A percentile compares a stretch with the other conserved stretches of the same genome.
Conservation (phyloP, 2,113 vertebrate species). For the Gavia stellata region DNA sequence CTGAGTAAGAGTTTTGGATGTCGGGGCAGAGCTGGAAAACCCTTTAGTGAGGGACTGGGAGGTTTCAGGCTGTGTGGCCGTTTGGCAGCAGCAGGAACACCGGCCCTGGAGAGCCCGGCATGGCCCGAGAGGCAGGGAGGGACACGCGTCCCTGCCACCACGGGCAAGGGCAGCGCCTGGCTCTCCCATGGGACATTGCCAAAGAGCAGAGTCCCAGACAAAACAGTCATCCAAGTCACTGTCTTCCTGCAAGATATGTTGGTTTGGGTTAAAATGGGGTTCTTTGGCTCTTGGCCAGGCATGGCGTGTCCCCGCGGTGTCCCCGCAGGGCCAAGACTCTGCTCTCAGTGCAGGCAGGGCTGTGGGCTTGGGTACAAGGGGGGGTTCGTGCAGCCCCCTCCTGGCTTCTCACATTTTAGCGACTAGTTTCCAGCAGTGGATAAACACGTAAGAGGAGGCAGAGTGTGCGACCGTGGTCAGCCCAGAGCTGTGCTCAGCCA, state of each 20-base stretch:
- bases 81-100: background rate
- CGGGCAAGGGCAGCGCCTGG: background rate
- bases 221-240: background rate
- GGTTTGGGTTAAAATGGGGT: background rate
- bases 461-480: background rate
- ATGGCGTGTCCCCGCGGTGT: background rate
- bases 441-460: background rate
- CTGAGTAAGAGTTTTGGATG: background rate
- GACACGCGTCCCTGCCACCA: background rate
- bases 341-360: background rate
- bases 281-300: background rate
- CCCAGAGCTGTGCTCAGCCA: background rate
- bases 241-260: background rate
- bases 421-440: background rate
- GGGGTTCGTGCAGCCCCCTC: background rate
- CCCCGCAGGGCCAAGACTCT: background rate
- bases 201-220: background rate
- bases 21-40: background rate
- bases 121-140: accelerated
- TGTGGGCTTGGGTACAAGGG: background rate
- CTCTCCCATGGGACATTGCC: accelerated
- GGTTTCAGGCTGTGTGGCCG: accelerated
- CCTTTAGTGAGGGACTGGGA: background rate
- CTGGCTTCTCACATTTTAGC: background rate
- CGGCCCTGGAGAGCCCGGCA: background rate